Evolutionary conservation across 53 echinoderm and acorn worm genomes (phyloP).

Genomic region (Apostichopus leukothele): DNA sequence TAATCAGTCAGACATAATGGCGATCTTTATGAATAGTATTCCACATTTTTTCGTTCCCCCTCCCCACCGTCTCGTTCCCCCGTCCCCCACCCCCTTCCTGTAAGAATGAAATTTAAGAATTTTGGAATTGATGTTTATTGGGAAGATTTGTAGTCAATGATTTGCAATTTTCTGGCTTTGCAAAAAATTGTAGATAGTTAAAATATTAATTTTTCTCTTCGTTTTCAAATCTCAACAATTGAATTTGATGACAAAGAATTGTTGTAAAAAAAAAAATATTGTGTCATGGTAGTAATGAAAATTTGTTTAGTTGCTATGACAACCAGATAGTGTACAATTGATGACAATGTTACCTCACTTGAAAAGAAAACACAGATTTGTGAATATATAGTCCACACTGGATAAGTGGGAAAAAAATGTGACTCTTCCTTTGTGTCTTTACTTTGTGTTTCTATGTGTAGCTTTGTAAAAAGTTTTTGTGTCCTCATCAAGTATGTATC

Average conservation of each 20-base stretch:
- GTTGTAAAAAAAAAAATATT: constrained; percentile 21
- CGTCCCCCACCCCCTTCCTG: too few relatives aligned
- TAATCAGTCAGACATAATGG: background rate
- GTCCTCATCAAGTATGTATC: too few relatives aligned
- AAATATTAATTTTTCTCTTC: background rate
- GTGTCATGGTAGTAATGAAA: constrained; percentile 38
- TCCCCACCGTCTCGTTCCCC: background rate
- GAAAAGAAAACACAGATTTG: constrained; percentile 42
- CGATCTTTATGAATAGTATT: constrained; percentile 14
- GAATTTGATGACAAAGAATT: background rate
- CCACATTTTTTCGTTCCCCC: background rate
- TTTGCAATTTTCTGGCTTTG: background rate
- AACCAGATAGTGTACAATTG: constrained; percentile 47
- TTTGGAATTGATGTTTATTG: background rate
- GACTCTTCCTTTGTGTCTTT: background rate
- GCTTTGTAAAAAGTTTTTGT: background rate
- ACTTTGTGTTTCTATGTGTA: background rate
- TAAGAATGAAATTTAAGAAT: too few relatives aligned
- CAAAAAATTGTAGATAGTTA: background rate
- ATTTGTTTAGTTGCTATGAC: constrained; percentile 34
- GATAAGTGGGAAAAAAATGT: constrained; percentile 13
- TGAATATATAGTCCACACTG: constrained; percentile 40
- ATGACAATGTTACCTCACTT: constrained; percentile 49
- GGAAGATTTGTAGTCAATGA: background rate
- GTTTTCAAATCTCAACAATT: constrained; percentile 23